Evolutionary conservation across 2,113 vertebrate species (phyloP).

Genomic region (Suncus etruscus): DNA sequence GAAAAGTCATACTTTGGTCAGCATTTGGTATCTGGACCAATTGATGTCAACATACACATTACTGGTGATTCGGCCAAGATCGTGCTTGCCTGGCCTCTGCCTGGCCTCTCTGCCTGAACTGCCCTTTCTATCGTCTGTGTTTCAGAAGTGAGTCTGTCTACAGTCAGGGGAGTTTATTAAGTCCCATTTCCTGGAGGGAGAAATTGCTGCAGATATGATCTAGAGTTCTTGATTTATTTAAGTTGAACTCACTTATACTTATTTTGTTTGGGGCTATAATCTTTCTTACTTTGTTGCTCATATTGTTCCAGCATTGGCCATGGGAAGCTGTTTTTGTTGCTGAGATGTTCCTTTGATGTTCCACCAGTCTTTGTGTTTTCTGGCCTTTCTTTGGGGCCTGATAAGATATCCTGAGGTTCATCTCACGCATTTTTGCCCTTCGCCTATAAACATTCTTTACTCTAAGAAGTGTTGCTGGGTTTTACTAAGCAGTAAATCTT

Average conservation of each 20-base stretch:
- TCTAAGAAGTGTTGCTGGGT: not conserved
- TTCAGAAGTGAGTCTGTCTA: not conserved
- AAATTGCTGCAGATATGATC: not conserved
- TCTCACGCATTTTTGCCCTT: not conserved
- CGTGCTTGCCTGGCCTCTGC: not conserved
- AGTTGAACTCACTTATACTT: not conserved
- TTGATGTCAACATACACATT: not conserved
- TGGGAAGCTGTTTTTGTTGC: not conserved
- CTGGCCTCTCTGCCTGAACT: not conserved
- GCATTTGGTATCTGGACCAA: not conserved
- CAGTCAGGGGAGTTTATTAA: not conserved
- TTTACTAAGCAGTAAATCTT: not conserved
- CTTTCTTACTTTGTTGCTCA: not conserved
- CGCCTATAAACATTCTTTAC: not conserved
- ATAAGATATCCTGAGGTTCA: not conserved
- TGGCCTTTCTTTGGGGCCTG: not conserved
- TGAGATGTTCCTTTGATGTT: not conserved
- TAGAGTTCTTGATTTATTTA: not conserved
- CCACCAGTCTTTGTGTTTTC: not conserved
- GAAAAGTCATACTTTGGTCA: not conserved
- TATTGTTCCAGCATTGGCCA: not conserved
- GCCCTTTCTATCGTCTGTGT: not conserved
- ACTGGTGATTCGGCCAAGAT: not conserved
- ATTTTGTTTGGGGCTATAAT: not conserved
- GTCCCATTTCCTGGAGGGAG: not conserved